Conservation (phyloP, 2,888 invertebrate genomes). For the Ethmia dodecea region DNA sequence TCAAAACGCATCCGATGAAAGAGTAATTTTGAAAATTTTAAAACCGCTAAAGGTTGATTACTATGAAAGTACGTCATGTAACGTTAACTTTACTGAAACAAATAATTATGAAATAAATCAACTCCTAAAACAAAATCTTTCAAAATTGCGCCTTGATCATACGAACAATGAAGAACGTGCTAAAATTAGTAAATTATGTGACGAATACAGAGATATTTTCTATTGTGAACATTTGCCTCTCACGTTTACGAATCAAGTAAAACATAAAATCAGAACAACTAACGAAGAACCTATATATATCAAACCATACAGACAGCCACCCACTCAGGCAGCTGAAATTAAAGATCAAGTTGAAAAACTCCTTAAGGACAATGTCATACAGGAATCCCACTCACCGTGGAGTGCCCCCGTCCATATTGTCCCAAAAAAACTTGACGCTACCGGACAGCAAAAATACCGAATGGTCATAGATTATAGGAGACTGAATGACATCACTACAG, state of each 20-base stretch:
- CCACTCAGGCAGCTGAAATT: constrained; percentile 23
- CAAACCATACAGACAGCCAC: constrained; percentile 24
- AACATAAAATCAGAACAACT: constrained; percentile 29
- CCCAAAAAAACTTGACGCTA: constrained; percentile 20
- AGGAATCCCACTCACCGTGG: constrained; percentile 17
- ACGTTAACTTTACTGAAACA: too few relatives aligned
- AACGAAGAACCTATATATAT: constrained; percentile 23
- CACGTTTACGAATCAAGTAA: constrained; percentile 22
- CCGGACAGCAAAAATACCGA: constrained; percentile 18
- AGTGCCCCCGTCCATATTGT: constrained; percentile 14
- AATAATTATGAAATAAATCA: constrained; percentile 1
- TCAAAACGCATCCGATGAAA: constrained; percentile 5
- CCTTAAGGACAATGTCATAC: constrained; percentile 29
- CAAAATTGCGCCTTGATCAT: constrained; percentile 4
- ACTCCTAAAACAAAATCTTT: constrained; percentile 5
- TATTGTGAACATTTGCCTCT: constrained; percentile 22
- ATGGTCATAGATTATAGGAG: constrained; percentile 21
- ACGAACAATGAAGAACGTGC: constrained; percentile 5
- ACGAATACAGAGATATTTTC: constrained; percentile 25
- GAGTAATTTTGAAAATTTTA: constrained; percentile 3
- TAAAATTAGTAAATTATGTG: constrained; percentile 11
- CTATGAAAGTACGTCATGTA: too few relatives aligned
- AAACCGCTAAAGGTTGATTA: constrained; percentile 5
- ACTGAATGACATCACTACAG: constrained; percentile 11
- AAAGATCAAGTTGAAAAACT: constrained; percentile 25